phyloP scores from a whole-genome alignment of 2,113 vertebrate species.

The Lathamus discolor region DNA sequence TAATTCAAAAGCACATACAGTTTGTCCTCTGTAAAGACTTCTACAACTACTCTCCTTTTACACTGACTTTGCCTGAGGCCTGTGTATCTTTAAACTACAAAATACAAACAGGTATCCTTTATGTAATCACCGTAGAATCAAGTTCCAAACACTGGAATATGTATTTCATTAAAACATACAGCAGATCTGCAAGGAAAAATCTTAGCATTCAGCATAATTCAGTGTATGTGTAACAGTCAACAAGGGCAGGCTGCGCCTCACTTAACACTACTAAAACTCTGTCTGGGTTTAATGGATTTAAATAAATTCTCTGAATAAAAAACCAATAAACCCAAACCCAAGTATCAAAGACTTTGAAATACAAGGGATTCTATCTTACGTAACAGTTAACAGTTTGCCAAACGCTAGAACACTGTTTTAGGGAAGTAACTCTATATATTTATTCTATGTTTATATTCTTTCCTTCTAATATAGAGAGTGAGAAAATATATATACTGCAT shows the following conservation, averaged over 20 bases:
- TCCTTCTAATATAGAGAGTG: not conserved
- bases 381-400: not conserved
- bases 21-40: conserved; percentile 1
- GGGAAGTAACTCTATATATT: not conserved
- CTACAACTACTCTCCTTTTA: not conserved
- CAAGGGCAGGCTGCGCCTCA: not conserved
- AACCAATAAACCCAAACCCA: not conserved
- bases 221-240: not conserved
- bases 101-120: not conserved
- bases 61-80: not conserved
- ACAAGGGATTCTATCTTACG: not conserved
- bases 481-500: not conserved
- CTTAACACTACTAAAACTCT: not conserved
- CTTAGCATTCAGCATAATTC: not conserved
- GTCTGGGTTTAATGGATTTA: not conserved
- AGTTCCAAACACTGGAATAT: not conserved
- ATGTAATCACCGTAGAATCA: not conserved
- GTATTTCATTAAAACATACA: not conserved
- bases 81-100: not conserved
- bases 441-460: not conserved
- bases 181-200: not conserved
- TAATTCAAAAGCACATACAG: not conserved
- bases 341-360: not conserved
- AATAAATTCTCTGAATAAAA: not conserved
- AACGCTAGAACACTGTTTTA: not conserved